Conservation (phyloP, 2,888 invertebrate species). For the Amiota mariae region DNA sequence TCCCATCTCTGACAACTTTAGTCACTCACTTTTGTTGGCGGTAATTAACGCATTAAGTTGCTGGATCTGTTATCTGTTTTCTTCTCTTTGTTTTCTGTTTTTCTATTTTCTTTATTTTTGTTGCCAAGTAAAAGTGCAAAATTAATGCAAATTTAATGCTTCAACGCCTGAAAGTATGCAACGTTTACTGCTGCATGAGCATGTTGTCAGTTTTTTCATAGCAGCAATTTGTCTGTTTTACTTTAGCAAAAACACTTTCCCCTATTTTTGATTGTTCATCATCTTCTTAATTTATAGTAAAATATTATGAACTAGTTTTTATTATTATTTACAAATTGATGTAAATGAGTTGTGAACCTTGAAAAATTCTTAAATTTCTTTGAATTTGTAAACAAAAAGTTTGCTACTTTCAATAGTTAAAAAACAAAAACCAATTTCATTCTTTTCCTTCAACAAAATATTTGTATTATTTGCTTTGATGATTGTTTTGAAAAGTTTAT, state of each 20-base stretch:
- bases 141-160: slow-evolving; percentile 54
- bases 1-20: too few species aligned
- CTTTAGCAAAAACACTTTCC: neutral
- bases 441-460: neutral
- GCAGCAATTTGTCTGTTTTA: slow-evolving; percentile 39
- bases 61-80: neutral
- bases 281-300: neutral
- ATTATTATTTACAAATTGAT: neutral
- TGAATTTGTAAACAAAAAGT: neutral
- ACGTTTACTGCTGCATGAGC: neutral
- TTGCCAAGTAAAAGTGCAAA: slow-evolving; percentile 32
- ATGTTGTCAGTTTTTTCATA: slow-evolving; percentile 42
- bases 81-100: slow-evolving; percentile 17
- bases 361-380: neutral
- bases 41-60: slow-evolving; percentile 24
- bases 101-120: slow-evolving; percentile 45
- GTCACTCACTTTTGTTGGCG: slow-evolving; percentile 5
- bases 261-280: neutral
- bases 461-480: neutral
- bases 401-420: too few species aligned
- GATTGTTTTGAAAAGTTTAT: neutral
- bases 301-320: too few species aligned
- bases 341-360: slow-evolving; percentile 7
- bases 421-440: too few species aligned
- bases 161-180: slow-evolving; percentile 14